Evolutionary conservation across 1,140 invertebrate species (phyloP), one percentile per base, ranked within the genome.

Genomic region (Anthonomus grandis): DNA sequence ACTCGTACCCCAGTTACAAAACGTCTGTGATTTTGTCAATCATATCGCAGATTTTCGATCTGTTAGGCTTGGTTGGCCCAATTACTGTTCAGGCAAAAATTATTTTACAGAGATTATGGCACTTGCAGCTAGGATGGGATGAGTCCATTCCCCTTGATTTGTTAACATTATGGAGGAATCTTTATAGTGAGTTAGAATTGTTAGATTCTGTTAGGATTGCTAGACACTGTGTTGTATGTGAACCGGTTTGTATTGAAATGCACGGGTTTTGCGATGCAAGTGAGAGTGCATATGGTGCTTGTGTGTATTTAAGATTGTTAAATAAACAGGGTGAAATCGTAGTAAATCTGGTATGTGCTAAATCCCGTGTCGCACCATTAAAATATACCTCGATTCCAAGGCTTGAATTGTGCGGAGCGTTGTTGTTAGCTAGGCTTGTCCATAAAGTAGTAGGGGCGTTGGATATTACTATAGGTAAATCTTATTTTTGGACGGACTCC

Each of bases 401-500:
- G 9, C 21, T 47, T 4, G 45, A 47, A 53, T 55, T 77, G 2
- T 67, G 56, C 6, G 76, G 66, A 12, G 72, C 74, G 0, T 12
- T 70, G 10, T 17, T 75, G 5, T 18, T 70, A 19, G 51, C 61
- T 9, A 23, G 64, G 60, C 36, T 69, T 5, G 41, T 59, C 8
- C 6, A 38, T 45, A 50, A 46, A 22, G 18, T 63, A 12, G 17
- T 49, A 39, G 18, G 38, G 5, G 25, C 63, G 0, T 56, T 73
- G 23, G 37, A 62, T n/a, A 41, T 68, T 8, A 42, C 50, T 4
- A 51, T 70, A 15, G 22, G 25, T 3, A 37, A 62, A 5, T 55
- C 65, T 1, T 65, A 54, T 22, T 71, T 67, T 50, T 75, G 73
- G 73, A 67, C 65, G 2, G 72, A 78, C 50, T 75, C 73, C 2